These are phyloP conservation scores for Prionailurus bengalensis DNA, from an alignment of 2,113 vertebrate genomes.

Conservation along the genomic window DNA sequence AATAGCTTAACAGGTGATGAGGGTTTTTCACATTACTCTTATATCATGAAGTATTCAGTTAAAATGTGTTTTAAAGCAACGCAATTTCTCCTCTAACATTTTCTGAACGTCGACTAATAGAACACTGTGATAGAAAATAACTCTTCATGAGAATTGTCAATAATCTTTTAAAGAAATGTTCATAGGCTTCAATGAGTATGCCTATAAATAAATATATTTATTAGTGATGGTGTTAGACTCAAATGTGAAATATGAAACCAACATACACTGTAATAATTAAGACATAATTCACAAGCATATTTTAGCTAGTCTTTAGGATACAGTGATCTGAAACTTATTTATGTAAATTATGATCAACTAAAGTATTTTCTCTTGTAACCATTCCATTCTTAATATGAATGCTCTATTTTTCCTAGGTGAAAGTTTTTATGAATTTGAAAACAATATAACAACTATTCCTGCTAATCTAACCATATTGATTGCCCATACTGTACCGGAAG, in stretches of 20 bases:
- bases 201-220: neutral
- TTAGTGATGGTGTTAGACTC: neutral
- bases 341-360: neutral
- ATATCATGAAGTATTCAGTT: neutral
- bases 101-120: conserved; percentile 18
- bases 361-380: neutral
- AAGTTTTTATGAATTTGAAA: neutral
- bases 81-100: neutral
- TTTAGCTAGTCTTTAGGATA: neutral
- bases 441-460: neutral
- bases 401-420: neutral
- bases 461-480: neutral
- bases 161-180: neutral
- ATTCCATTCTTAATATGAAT: conserved; percentile 16
- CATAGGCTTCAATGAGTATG: neutral
- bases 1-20: neutral
- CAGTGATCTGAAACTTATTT: neutral
- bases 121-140: neutral
- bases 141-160: conserved; percentile 2
- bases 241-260: conserved; percentile 17
- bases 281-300: neutral
- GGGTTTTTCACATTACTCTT: neutral
- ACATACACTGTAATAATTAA: neutral
- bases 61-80: conserved; percentile 8
- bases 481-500: neutral